Evolutionary conservation across 2,113 vertebrate species (phyloP).

Genomic region (Oryzias melastigma): DNA sequence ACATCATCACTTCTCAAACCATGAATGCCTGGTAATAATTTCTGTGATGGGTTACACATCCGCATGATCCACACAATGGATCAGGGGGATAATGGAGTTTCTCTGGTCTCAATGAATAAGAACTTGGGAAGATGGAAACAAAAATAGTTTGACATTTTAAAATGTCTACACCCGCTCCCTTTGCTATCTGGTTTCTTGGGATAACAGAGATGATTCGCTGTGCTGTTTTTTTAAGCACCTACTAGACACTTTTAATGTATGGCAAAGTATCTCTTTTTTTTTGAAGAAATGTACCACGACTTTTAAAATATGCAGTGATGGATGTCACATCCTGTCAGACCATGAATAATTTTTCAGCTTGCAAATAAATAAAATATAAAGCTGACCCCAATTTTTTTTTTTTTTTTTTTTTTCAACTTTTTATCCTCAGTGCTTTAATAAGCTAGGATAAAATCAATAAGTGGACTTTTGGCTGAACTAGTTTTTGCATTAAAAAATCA

Average conservation of each 20-base stretch:
- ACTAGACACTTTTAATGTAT: constrained; percentile 45
- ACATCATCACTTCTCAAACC: constrained; percentile 38
- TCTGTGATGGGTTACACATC: constrained; percentile 46
- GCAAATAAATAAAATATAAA: constrained; percentile 58
- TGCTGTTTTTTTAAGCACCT: constrained; percentile 48
- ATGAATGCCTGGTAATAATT: constrained; percentile 47
- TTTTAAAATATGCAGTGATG: constrained; percentile 65
- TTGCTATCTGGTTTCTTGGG: constrained; percentile 31
- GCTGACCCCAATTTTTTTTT: constrained; percentile 5
- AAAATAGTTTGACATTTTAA: constrained; percentile 56
- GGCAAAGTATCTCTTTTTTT: constrained; percentile 23
- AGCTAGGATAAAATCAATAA: constrained; percentile 62
- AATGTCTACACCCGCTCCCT: constrained; percentile 41
- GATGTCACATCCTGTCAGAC: constrained; percentile 41
- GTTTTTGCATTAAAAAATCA: constrained; percentile 59
- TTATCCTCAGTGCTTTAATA: constrained; percentile 33
- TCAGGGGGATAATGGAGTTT: constrained; percentile 47
- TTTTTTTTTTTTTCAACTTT: constrained; percentile 33
- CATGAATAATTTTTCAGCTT: constrained; percentile 23
- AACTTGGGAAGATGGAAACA: constrained; percentile 30
- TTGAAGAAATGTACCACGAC: constrained; percentile 36
- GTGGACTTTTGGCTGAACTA: constrained; percentile 51
- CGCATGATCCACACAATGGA: constrained; percentile 14
- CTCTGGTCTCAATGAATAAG: constrained; percentile 22
- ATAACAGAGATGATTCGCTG: constrained; percentile 35